phyloP scores from a whole-genome alignment of 2,888 invertebrate genomes.

The Drosophila borborema region DNA sequence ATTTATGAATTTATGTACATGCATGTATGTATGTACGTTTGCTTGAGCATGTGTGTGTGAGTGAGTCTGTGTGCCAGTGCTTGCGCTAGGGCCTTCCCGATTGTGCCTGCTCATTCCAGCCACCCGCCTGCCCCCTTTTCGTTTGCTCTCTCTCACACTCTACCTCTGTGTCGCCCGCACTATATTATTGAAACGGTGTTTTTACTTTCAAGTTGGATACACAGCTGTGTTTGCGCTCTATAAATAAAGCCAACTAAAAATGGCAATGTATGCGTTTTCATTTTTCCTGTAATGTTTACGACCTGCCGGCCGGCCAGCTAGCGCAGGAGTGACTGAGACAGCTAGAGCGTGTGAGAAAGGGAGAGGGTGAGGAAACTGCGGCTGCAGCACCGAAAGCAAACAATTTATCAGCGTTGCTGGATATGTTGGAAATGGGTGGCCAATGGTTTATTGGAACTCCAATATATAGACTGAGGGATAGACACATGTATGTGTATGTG shows the following conservation, averaged over 20 bases:
- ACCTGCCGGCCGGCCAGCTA: constrained; percentile 2
- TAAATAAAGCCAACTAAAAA: constrained; percentile 75
- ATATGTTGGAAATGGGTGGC: constrained; percentile 26
- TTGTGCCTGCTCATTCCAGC: constrained; percentile 16
- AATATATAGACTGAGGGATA: constrained; percentile 1
- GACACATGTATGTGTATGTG: background rate
- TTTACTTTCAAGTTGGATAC: constrained; percentile 60
- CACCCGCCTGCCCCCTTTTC: background rate
- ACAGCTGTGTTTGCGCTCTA: constrained; percentile 76
- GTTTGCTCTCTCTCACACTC: background rate
- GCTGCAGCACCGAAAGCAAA: constrained; percentile 37
- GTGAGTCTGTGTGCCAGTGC: background rate
- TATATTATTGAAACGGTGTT: constrained; percentile 59
- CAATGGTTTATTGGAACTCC: constrained; percentile 14
- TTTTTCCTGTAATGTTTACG: constrained; percentile 50
- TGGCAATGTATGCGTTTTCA: constrained; percentile 63
- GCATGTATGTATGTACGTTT: background rate
- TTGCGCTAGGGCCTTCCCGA: background rate
- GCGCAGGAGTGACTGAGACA: background rate
- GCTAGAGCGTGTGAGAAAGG: background rate
- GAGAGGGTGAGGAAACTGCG: constrained; percentile 30
- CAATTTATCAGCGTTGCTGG: constrained; percentile 37
- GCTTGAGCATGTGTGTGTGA: background rate
- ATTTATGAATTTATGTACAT: background rate
- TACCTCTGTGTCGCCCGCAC: constrained; percentile 36